phyloP scores from a whole-genome alignment of 2,888 invertebrate species.

The Drosophila tanythrix region DNA sequence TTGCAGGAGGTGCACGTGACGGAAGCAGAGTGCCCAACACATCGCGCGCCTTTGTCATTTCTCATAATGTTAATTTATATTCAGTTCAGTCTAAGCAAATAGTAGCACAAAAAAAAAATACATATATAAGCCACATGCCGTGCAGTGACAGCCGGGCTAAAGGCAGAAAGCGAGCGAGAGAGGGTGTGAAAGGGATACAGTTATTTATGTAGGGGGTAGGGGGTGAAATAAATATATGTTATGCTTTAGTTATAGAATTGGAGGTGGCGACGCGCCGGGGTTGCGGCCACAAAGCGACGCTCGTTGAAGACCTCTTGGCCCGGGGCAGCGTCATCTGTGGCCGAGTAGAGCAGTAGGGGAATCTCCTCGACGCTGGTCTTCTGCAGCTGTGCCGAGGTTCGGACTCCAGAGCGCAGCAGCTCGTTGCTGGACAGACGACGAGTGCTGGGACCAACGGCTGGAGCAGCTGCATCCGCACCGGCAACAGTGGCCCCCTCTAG shows the following conservation, averaged over 20 bases:
- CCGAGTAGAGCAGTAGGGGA: slow-evolving; percentile 79
- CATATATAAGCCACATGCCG: slow-evolving; percentile 49
- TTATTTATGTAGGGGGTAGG: background rate
- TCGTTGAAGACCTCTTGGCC: slow-evolving; percentile 55
- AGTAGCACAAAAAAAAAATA: slow-evolving; percentile 57
- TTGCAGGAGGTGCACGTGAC: background rate
- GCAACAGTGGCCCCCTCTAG: slow-evolving; percentile 53
- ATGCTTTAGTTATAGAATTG: slow-evolving; percentile 53
- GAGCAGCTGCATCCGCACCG: slow-evolving; percentile 8
- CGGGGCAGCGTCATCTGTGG: slow-evolving; percentile 65
- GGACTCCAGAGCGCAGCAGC: slow-evolving; percentile 59
- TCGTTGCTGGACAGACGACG: slow-evolving; percentile 71
- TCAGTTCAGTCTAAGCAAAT: slow-evolving; percentile 78
- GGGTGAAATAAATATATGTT: background rate
- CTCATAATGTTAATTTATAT: slow-evolving; percentile 80
- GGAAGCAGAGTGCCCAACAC: slow-evolving; percentile 52
- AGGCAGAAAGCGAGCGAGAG: slow-evolving; percentile 2
- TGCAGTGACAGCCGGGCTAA: slow-evolving; percentile 35
- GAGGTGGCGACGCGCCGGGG: slow-evolving; percentile 65
- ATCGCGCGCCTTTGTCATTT: slow-evolving; percentile 74
- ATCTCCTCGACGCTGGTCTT: slow-evolving; percentile 78
- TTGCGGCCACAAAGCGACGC: slow-evolving; percentile 72
- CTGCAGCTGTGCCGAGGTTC: slow-evolving; percentile 52
- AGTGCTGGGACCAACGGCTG: slow-evolving; percentile 31
- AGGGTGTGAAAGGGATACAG: background rate